Percentiles rank a stretch among this genome's conserved stretches.
Conservation (phyloP, 2,797 vertebrate genomes). For the Myiothlypis chrysogaster region DNA sequence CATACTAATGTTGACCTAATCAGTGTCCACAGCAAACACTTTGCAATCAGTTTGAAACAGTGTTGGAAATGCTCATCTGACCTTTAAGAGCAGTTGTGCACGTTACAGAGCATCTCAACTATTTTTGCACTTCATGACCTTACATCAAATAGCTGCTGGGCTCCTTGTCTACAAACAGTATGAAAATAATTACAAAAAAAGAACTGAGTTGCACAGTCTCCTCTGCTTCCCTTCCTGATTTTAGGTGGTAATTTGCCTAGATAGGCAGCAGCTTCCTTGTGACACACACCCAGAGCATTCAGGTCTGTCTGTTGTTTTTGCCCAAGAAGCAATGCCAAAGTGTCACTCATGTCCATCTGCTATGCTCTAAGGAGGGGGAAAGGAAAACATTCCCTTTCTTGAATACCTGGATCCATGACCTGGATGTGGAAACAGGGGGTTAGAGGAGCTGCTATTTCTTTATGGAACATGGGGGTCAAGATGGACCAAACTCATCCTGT, state of each 20-base stretch:
- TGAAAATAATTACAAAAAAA: slow-evolving; percentile 9
- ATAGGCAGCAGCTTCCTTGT: background rate
- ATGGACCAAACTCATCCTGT: background rate
- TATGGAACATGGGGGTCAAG: background rate
- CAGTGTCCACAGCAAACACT: background rate
- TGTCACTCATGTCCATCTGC: background rate
- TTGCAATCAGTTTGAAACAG: background rate
- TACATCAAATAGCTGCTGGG: background rate
- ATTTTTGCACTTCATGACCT: background rate
- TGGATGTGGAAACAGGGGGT: background rate
- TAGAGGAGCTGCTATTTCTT: background rate
- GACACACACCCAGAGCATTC: background rate
- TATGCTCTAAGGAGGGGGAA: background rate
- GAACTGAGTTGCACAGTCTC: background rate
- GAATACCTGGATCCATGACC: background rate
- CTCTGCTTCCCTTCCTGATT: background rate
- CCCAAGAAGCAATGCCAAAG: background rate
- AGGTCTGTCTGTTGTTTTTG: background rate
- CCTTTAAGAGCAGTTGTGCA: background rate
- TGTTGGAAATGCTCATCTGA: background rate
- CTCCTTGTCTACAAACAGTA: background rate
- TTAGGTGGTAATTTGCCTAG: slow-evolving; percentile 16
- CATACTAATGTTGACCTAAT: background rate
- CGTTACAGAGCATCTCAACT: background rate
- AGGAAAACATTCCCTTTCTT: background rate